Base-by-base conservation (phyloP, 2,113 vertebrate species). In the Rhinogobius similis region DNA sequence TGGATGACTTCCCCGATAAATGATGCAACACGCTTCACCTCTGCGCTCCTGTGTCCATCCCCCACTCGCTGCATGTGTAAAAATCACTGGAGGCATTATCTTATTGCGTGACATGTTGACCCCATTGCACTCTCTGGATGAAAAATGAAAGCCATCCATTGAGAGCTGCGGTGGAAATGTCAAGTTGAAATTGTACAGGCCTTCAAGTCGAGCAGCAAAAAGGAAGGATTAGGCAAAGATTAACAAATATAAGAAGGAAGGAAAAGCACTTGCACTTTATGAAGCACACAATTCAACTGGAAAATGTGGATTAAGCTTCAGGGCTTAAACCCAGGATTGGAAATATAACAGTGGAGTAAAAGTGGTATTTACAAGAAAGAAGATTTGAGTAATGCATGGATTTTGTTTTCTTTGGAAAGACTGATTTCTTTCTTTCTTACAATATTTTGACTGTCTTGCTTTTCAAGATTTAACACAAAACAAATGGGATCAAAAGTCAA, bases 141-240 rank as follows among this genome's bases (percentile, higher is more conserved):
- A 56, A 53, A 48, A 26, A 67, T 32, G 38, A 69, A 27, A 36
- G 0, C 1, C 53, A 0, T 8, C 43, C 46, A 71, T 23, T 23
- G 36, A 55, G 38, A 36, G 70, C 62, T 62, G 44, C 66, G 18
- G 32, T 4, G 24, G 56, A 38, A 59, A 41, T 73, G 52, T 43
- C 71, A 65, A 4, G 55, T 55, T 75, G 76, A 83, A 29, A 63
- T 50, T 84, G 67, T 72, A 66, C 82, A 81, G 77, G 62, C 79
- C 78, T 81, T 32, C 14, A 72, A 79, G 77, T 72, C 59, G 65
- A 77, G 71, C 71, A 70, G 68, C 43, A 43, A 48, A 72, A 75
- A 81, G 50, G 65, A 75, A 73, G 70, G 71, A 87, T 84, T 83
- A 78, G 67, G 78, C 12, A 16, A 65, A 65, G 67, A 82, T 84